Conservation (phyloP, 2,888 invertebrate genomes). For the Xiphydria camelus region DNA sequence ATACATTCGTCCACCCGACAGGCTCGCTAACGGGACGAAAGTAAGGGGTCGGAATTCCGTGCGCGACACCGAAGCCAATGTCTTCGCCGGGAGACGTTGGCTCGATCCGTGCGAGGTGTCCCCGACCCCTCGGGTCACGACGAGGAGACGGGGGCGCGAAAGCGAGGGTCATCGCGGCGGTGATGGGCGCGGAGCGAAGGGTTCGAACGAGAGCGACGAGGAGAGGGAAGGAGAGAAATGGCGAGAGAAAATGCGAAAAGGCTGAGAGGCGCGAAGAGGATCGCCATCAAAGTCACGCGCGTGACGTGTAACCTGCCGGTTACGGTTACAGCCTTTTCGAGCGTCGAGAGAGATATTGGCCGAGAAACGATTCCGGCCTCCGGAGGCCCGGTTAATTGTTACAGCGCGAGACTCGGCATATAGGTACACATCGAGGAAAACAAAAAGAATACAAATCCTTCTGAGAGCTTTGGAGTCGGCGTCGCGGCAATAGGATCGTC, state of each 20-base stretch:
- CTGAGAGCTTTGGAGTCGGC: no score
- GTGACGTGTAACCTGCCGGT: slow-evolving; percentile 21
- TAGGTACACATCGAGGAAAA: no score
- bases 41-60: no score
- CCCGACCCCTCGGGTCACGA: no score
- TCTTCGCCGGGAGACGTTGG: no score
- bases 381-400: slow-evolving; percentile 29
- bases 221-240: slow-evolving; percentile 8
- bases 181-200: slow-evolving; percentile 6
- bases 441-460: no score
- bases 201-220: slow-evolving; percentile 17
- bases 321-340: slow-evolving; percentile 19
- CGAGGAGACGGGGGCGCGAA: slow-evolving; percentile 10
- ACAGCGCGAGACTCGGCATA: slow-evolving; percentile 11
- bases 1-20: no score
- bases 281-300: slow-evolving; percentile 28
- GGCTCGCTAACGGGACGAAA: no score
- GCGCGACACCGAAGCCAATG: no score
- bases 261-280: no score
- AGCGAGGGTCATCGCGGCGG: slow-evolving; percentile 6
- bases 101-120: no score
- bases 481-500: no score
- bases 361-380: slow-evolving; percentile 19
- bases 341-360: slow-evolving; percentile 14
- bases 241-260: slow-evolving; percentile 13